Base-by-base conservation (phyloP, 2,797 vertebrate genomes). In the Otolemur crassicaudatus region DNA sequence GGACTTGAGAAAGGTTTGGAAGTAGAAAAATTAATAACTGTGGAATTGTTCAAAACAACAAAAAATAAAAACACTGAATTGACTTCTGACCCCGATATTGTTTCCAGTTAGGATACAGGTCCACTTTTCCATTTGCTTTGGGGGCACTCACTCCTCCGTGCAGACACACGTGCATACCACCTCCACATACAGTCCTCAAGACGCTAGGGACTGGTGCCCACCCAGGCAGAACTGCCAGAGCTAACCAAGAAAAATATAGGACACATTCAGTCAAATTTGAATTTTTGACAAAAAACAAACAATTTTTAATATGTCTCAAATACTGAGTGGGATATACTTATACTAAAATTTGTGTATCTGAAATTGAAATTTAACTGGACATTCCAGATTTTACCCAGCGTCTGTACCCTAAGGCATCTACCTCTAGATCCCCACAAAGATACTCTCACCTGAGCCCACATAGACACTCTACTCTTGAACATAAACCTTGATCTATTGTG, bases 11-110 rank as follows among this genome's bases (percentile, higher is more conserved):
- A 95, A 91, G 67, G 31, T 94, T 94, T 95, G 72, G 5, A 95
- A 96, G 91, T 49, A 81, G 72, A 97, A 94, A 67, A 94, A 79
- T 77, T 90, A 83, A 90, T 63, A 56, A 79, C 87, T 94, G 77
- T 76, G 13, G 63, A 89, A 77, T 93, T 43, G 67, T 91, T 91
- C 63, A 87, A 88, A 90, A 83, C 67, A 40, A n/a, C 31, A 77
- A 94, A 95, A 93, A 63, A 14, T 53, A 90, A 92, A 95, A 95
- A 77, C 27, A 60, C 37, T n/a, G 20, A 75, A 56, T 92, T 93
- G 86, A 96, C 19, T 81, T 92, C 84, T 72, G 60, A 76, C 31
- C n/a, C 34, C 77, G 53, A 65, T 85, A 89, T 43, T 53, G 43
- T 92, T 86, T 82, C 72, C 46, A 79, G 34, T 77, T 34, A 65